Evolutionary conservation across 1,140 invertebrate genomes (phyloP).

Genomic region (Neotoxoptera formosana): DNA sequence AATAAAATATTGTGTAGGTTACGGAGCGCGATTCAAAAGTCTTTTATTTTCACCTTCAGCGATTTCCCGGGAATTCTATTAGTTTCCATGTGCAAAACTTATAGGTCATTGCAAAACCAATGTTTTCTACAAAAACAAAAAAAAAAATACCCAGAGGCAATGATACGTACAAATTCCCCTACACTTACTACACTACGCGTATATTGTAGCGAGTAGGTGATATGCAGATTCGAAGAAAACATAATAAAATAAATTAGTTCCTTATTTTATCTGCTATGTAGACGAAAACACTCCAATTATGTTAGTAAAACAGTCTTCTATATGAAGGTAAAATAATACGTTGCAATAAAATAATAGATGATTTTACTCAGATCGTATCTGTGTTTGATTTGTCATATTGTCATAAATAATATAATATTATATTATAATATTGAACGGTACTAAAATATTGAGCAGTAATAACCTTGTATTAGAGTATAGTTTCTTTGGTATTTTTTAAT

Average conservation of each 20-base stretch:
- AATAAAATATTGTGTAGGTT: slow-evolving; percentile 7
- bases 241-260: slow-evolving; percentile 15
- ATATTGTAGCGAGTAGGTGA: neutral
- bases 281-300: neutral
- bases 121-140: neutral
- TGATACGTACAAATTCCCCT: neutral
- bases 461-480: too few species aligned
- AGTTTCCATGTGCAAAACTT: slow-evolving; percentile 31
- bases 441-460: too few species aligned
- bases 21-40: slow-evolving; percentile 23
- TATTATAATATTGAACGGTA: too few species aligned
- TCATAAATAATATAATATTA: too few species aligned
- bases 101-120: slow-evolving; percentile 18
- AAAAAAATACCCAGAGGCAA: neutral
- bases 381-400: neutral
- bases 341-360: neutral
- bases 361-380: neutral
- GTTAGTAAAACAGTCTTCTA: neutral
- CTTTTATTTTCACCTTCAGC: slow-evolving; percentile 31
- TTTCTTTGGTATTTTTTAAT: too few species aligned
- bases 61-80: neutral
- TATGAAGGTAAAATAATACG: neutral
- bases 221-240: neutral
- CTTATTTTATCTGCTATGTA: neutral
- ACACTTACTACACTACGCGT: too few species aligned